Evolutionary conservation across 2,113 vertebrate genomes (phyloP).

Genomic region (Erpornis zantholeuca): DNA sequence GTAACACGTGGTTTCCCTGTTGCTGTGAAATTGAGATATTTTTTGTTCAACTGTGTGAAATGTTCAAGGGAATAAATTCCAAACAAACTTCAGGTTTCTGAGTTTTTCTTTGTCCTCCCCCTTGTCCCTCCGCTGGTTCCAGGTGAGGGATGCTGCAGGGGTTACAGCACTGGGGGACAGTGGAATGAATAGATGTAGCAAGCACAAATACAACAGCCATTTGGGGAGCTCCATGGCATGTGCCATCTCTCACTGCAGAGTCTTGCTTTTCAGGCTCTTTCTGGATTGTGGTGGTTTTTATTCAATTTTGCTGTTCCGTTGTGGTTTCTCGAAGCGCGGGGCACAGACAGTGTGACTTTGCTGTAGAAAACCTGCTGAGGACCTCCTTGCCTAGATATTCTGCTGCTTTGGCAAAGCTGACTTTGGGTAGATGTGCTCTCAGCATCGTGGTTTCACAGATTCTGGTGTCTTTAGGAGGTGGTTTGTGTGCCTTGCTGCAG

Average conservation of each 20-base stretch:
- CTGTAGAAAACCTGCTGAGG: neutral
- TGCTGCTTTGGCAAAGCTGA: neutral
- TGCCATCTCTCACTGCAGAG: neutral
- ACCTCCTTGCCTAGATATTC: too few relatives aligned
- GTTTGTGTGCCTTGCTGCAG: neutral
- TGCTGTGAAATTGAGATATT: constrained; percentile 74
- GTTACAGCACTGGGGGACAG: neutral
- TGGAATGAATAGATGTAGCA: neutral
- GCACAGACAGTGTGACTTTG: neutral
- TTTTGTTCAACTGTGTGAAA: constrained; percentile 73
- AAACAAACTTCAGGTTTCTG: constrained; percentile 77
- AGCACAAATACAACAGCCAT: neutral
- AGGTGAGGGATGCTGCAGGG: neutral
- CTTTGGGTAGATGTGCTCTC: neutral
- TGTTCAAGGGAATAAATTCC: constrained; percentile 82
- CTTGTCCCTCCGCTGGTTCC: constrained; percentile 15
- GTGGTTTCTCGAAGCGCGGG: neutral
- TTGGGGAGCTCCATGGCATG: neutral
- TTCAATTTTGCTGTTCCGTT: neutral
- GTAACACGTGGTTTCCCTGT: constrained; percentile 71
- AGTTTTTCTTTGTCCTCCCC: constrained; percentile 76
- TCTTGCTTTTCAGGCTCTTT: neutral
- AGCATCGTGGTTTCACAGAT: neutral
- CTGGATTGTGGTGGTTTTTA: neutral
- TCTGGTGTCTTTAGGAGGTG: neutral